These are phyloP conservation scores for Brachypodius melanocephalos DNA, from an alignment of 2,113 vertebrate species.

Conservation along the genomic window DNA sequence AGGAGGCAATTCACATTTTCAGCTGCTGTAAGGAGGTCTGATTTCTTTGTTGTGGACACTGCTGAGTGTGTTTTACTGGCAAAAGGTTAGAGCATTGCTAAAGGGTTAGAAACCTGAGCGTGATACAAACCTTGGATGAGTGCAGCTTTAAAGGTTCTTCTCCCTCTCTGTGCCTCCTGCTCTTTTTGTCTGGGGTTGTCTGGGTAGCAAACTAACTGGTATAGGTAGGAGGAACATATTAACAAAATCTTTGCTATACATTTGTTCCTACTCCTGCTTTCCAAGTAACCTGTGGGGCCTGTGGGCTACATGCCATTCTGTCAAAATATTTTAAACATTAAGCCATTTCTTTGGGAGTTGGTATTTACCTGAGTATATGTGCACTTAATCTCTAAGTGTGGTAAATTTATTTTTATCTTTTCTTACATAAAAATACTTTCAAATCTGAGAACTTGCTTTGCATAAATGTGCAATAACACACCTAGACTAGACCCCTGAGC, in stretches of 20 bases:
- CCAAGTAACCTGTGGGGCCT: neutral
- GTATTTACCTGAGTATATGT: neutral
- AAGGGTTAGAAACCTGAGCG: neutral
- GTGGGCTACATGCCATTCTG: neutral
- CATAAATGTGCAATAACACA: neutral
- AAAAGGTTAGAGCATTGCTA: neutral
- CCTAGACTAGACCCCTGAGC: neutral
- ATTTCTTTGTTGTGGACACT: neutral
- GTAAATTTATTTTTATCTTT: neutral
- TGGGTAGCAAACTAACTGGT: neutral
- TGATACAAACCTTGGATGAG: neutral
- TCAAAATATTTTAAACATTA: neutral
- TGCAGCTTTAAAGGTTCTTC: neutral
- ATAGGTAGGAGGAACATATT: neutral
- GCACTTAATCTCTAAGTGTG: neutral
- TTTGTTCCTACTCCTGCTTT: neutral
- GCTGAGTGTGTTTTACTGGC: neutral
- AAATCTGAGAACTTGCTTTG: neutral
- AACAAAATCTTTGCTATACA: neutral
- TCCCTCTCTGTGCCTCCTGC: neutral
- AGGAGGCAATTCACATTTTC: neutral
- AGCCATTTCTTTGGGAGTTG: neutral
- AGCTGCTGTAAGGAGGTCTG: neutral
- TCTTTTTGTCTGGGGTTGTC: neutral
- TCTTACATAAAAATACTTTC: neutral